Evolutionary conservation across 2,797 vertebrate species (phyloP), one percentile per base, ranked within the genome.

Genomic region (Myotis daubentonii): DNA sequence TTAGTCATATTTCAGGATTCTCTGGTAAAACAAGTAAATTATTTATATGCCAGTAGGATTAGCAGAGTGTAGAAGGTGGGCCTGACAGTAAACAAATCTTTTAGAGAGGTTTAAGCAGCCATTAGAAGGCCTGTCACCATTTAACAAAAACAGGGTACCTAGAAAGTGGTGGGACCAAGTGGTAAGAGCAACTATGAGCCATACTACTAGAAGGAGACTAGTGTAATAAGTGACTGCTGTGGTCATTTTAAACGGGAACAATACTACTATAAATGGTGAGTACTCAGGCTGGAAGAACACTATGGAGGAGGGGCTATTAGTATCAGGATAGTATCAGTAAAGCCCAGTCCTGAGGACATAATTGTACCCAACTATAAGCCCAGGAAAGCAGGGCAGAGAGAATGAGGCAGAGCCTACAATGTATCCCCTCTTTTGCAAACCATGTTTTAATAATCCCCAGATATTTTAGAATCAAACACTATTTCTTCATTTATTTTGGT

Each of bases 381-480:
- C 53, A 57, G 66, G 16, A 96, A 85, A 47, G 23, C 57, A 90
- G 55, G 5, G 7, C 16, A n/a, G 41, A 87, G 23, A n/a, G 41
- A 78, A 53, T 41, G 47, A 80, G 25, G 2, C 49, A 87, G 74
- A 72, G 6, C 38, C 8, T 91, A 78, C 25, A 86, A 81, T 13
- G 28, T 23, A 84, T 66, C 36, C 49, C 22, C 70, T 41, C 28
- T 74, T 79, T 47, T 72, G 49, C 33, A 92, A 93, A 83, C 17
- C 15, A 6, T 65, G n/a, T 49, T 83, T 89, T 68, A 93, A 44
- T 80, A 89, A 87, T 51, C 4, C 22, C 44, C 16, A 83, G 38
- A 55, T 94, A 70, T 55, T 93, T 74, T 82, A 86, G 71, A 89
- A 89, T 53, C 47, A 47, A 89, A 87, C 79, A 85, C 8, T 38